Evolutionary conservation across 1,140 invertebrate species (phyloP), one percentile per base, ranked within the genome.

Genomic region (Proctacanthus coquilletti): DNA sequence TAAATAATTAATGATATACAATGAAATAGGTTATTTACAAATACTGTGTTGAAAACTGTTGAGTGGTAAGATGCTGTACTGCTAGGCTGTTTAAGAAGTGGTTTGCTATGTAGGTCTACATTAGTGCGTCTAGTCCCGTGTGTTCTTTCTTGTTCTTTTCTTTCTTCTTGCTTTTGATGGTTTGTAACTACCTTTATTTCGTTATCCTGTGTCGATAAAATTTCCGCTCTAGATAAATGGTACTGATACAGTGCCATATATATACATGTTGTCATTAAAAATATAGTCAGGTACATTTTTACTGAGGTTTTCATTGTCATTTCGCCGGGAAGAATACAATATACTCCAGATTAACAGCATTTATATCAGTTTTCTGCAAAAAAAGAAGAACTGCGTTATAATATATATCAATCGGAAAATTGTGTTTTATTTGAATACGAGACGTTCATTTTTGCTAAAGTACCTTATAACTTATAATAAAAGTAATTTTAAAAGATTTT

Each of bases 211-310:
- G 52, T 38, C 17, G n/a, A 55, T 44, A 14, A 51, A 21, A 39
- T 34, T 39, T 49, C 20, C 52, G 44, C 30, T 19, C 46, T 47
- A 41, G 49, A 56, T 45, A 56, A 46, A 42, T 58, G 55, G 40
- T 58, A 56, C 45, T 60, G 56, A 41, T 60, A 60, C 32, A 60
- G 52, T 34, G 52, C 50, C 54, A 60, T 59, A 36, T 60, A 57
- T 35, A 60, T 54, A 45, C 56, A 60, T 25, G 53, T 56, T 38
- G 56, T 60, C 34, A 51, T 49, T 45, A 60, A 39, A 43, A 60
- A 56, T 43, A 60, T 59, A 36, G 56, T 60, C 52, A 60, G 53
- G 56, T 59, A 60, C 56, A 60, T 59, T 60, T 56, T 60, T 41
- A 55, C 51, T 38, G 56, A 56, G 51, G 53, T 56, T 14, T 51